Base-by-base conservation (phyloP, 2,113 vertebrate species). In the Tetrao urogallus region DNA sequence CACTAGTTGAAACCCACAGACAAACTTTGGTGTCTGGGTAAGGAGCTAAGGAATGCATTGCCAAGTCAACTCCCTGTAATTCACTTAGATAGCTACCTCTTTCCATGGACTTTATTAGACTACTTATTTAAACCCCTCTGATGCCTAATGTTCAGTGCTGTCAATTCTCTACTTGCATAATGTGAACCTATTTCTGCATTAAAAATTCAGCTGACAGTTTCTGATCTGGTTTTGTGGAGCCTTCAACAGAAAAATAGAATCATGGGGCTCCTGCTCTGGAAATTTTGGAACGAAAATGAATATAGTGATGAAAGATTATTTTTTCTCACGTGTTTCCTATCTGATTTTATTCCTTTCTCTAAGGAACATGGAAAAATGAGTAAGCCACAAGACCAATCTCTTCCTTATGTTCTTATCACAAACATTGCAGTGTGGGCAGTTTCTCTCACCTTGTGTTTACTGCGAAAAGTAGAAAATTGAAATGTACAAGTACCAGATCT, bases 291-390 rank as follows among this genome's bases (percentile, higher is more conserved):
- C 47, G 73, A 69, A 87, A 92, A 79, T 76, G 27, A 70, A 93
- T 92, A 70, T 28, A 73, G 70, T 5, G 18, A 82, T 34, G 66
- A 75, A 69, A 90, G 54, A 90, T 92, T 82, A 4, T 66, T 82
- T 82, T 79, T 96, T 69, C 70, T 86, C 47, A 61, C 43, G 6
- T 1, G 0, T 30, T 90, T 92, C 48, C 52, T 77, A 87, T 81
- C 70, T 73, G 83, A 79, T 85, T 76, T 82, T 82, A 82, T 65
- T 92, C 25, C 36, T 79, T 88, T 90, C 42, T 76, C 73, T 87
- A 76, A 89, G 45, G n/a, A 94, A 45, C 30, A 32, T 18, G 32
- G 76, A 81, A 89, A 92, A 76, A 76, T 15, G 38, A 82, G 17
- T 66, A 57, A 89, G 45, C n/a, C 36, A 3, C 43, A 84, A 63